Base-by-base conservation (phyloP, 2,888 invertebrate species). In the Odontomyia ornata region DNA sequence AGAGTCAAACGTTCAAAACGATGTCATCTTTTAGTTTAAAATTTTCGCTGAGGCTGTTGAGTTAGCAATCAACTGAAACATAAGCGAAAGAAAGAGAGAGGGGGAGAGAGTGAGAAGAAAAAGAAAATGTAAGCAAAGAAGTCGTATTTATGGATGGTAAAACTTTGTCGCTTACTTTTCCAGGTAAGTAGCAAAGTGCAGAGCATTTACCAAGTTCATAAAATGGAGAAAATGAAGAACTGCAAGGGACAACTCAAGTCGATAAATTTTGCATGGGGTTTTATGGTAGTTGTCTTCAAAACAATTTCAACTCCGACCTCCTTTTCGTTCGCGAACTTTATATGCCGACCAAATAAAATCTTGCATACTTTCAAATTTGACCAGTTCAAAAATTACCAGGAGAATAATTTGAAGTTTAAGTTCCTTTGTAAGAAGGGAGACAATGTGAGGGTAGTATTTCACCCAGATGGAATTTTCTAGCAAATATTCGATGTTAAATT, bases 111-210 rank as follows among this genome's bases (percentile, higher is more conserved):
- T n/a, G n/a, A n/a, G n/a, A n/a, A n/a, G n/a, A n/a, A n/a, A n/a
- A n/a, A n/a, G n/a, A n/a, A n/a, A n/a, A n/a, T n/a, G n/a, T n/a
- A n/a, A n/a, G n/a, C n/a, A n/a, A n/a, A n/a, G n/a, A n/a, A n/a
- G n/a, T n/a, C n/a, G n/a, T n/a, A n/a, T n/a, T n/a, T n/a, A n/a
- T n/a, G n/a, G n/a, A n/a, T n/a, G n/a, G n/a, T n/a, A 47, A 47
- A 69, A 69, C 23, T 69, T 69, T 69, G 46, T n/a, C 46, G 69
- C 47, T 69, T 69, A 69, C 46, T 25, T 69, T 69, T 46, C 46
- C 69, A 69, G 69, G 69, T 69, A 47, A 69, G 13, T 25, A 27
- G 1, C 21, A 69, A 13, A 47, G 18, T 18, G 65, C 9, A 69
- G 69, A 47, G 46, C 46, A 69, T 21, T 25, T 23, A 43, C 69